Conservation (phyloP, 2,113 vertebrate genomes). For the Mionectes macconnelli region DNA sequence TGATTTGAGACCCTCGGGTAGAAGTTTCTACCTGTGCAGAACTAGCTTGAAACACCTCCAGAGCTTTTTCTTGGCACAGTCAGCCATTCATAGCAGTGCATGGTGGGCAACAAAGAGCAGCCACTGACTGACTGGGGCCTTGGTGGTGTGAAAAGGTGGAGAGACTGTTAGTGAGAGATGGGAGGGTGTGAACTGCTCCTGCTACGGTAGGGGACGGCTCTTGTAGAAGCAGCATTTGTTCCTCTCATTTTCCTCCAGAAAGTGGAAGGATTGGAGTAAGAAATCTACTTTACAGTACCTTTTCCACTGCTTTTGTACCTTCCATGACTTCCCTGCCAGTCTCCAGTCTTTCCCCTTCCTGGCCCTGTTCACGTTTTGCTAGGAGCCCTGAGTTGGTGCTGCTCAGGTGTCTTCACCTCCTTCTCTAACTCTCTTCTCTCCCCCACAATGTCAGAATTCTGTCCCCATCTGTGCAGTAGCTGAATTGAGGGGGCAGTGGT, state of each 20-base stretch:
- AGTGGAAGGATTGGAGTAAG: neutral
- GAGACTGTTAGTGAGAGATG: neutral
- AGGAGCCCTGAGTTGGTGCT: neutral
- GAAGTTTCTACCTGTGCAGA: neutral
- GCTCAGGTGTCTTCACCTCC: neutral
- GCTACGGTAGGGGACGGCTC: neutral
- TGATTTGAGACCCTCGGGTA: neutral
- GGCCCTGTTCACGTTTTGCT: neutral
- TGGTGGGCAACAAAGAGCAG: neutral
- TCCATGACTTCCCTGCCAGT: neutral
- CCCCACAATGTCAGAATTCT: fast-evolving
- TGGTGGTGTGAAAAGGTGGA: neutral
- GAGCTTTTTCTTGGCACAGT: neutral
- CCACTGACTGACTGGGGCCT: neutral
- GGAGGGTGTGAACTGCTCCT: neutral
- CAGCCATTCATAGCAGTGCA: neutral
- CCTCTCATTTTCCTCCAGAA: neutral
- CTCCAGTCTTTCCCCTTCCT: neutral
- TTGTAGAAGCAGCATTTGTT: neutral
- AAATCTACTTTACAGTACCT: neutral
- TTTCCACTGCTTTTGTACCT: neutral
- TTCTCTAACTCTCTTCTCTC: neutral
- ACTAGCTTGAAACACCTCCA: neutral
- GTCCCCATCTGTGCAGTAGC: neutral
- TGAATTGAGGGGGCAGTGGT: neutral